Base-by-base conservation (phyloP, 2,888 invertebrate genomes). In the Lasioglossum lativentre region DNA sequence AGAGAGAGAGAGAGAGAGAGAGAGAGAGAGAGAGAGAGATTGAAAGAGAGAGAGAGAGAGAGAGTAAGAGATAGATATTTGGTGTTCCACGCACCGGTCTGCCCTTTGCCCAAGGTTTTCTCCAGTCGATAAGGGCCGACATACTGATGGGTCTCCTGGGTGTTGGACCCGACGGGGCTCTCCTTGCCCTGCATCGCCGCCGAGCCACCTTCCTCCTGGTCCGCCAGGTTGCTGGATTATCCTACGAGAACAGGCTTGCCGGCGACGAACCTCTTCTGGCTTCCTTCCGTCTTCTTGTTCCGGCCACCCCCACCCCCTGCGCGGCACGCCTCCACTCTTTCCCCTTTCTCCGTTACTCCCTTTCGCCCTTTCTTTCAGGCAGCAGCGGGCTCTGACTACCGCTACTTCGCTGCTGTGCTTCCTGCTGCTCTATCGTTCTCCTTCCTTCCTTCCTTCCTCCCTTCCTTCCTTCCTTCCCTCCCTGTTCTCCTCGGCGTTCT, bases 91-190 rank as follows among this genome's bases (percentile, higher is more conserved):
- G 96, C 96, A 99, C 99, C 99, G 95, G 99, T 99, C 96, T 99
- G 99, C 90, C 99, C 99, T 96, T 99, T 99, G 93, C 99, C 99
- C 90, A 99, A 97, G 80, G 99, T 99, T 96, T 99, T 99, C 96
- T 99, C 99, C 96, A 99, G 96, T 95, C 99, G 97, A 96, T 99
- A 99, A 85, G 99, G 99, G 92, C 99, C 99, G 94, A 99, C 99
- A 96, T 99, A 99, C 96, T 98, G 98, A 95, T 98, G 98, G 94
- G 96, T 96, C 96, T 97, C 97, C 92, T 96, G 96, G 93, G 96
- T 91, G 89, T 93, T 93, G 90, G 94, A 93, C 89, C 93, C 94
- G 86, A 93, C 92, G 86, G 94, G 93, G 91, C 93, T 93, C 89
- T 93, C 94, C 91, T 94, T 95, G 91, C 93, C 93, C 92, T 93